Evolutionary conservation across 2,888 invertebrate species (phyloP), one percentile per base, ranked within the genome.

Genomic region (Brassicogethes aeneus): DNA sequence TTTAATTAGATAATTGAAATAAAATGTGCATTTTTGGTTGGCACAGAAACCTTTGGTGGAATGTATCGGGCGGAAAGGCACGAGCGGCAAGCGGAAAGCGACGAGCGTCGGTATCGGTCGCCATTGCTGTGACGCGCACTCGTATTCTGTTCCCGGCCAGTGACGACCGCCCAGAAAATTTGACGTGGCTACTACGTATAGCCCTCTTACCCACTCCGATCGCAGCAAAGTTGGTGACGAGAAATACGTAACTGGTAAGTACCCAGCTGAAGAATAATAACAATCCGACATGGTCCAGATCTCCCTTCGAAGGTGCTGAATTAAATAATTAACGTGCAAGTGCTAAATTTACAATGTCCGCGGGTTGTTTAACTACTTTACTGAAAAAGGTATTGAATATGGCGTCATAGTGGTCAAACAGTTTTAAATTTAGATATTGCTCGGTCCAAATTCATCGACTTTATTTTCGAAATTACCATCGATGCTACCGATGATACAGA

Each of bases 171-270:
- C 80, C 79, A 80, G 80, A 80, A 79, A 80, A 81, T 83, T 85
- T 85, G 85, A 85, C 85, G 85, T 85, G 84, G 84, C 84, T 83
- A 79, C 84, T 88, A 88, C 88, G 87, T 88, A 87, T 84, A 79
- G 80, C 80, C 80, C 79, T 81, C 80, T 85, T 85, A 82, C 85
- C 87, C 87, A 87, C 83, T 87, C 86, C 84, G 83, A 84, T 84
- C 81, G 84, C 86, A 82, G 85, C 84, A 85, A 84, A 85, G 78
- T 82, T 82, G 82, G 86, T 87, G 87, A 88, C 87, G 87, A 87
- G 83, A 84, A 85, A 85, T 85, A 86, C 87, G 87, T 87, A 88
- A 87, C 85, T 81, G 60, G 83, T 84, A 82, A 83, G 82, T 83
- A 80, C 80, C 77, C 74, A 73, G 74, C 72, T 71, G 74, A 73